A percentile compares a stretch with the other conserved stretches of the same genome.
These are phyloP conservation scores for Daboia siamensis DNA, from an alignment of 2,113 vertebrate genomes.

Conservation along the genomic window DNA sequence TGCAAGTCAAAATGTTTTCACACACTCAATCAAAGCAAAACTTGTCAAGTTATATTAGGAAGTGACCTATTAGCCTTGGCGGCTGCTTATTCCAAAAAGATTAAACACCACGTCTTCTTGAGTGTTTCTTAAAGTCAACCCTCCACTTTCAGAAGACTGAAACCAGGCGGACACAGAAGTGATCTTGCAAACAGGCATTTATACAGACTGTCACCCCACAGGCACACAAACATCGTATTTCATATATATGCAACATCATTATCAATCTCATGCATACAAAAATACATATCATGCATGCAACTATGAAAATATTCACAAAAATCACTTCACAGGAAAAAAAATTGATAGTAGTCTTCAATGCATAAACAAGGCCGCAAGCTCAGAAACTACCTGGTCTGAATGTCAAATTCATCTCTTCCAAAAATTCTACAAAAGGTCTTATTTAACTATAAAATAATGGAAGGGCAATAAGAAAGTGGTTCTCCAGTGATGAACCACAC, in stretches of 20 bases:
- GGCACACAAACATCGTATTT: neutral
- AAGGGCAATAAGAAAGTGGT: neutral
- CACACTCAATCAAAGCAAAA: neutral
- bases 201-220: neutral
- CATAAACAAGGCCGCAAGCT: neutral
- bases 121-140: neutral
- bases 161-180: neutral
- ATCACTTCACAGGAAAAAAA: neutral
- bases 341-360: neutral
- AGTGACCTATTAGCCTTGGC: neutral
- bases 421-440: neutral
- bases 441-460: neutral
- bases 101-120: neutral
- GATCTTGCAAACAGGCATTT: neutral
- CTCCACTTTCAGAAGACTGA: neutral
- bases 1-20: neutral
- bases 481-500: neutral
- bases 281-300: neutral
- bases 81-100: neutral
- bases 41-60: neutral
- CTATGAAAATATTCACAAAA: too few species aligned
- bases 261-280: neutral
- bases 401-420: neutral
- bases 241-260: neutral
- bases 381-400: neutral